Evolutionary conservation across 1,140 invertebrate species (phyloP).

Genomic region (Drosophila murphyi): DNA sequence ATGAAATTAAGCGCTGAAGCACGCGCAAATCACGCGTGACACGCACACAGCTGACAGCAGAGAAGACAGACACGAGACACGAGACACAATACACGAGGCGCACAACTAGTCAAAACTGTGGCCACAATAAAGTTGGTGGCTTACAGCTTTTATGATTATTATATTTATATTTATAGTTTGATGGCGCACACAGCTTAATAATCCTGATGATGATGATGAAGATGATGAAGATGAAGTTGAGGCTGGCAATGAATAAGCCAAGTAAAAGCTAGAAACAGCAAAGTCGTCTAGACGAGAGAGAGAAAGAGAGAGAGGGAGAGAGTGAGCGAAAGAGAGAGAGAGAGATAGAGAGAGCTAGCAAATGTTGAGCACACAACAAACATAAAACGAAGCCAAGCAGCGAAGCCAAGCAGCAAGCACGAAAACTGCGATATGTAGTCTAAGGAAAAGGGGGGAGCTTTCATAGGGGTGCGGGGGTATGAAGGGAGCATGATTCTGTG

Average conservation of each 20-base stretch:
- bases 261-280: conserved; percentile 30
- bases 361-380: conserved; percentile 60
- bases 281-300: conserved; percentile 56
- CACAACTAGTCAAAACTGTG: conserved; percentile 19
- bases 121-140: conserved; percentile 33
- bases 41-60: conserved; percentile 13
- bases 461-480: neutral
- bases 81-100: neutral
- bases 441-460: neutral
- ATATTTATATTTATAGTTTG: conserved; percentile 66
- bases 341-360: neutral
- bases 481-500: neutral
- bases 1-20: conserved; percentile 65
- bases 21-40: conserved; percentile 66
- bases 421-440: neutral
- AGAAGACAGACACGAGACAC: conserved; percentile 2
- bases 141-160: conserved; percentile 52
- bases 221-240: conserved; percentile 20
- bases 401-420: conserved; percentile 34
- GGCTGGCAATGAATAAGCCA: conserved; percentile 74
- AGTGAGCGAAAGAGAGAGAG: no score
- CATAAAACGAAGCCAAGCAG: conserved; percentile 59
- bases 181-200: conserved; percentile 51
- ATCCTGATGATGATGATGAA: conserved; percentile 29
- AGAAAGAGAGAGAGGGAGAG: neutral